Base-by-base conservation (phyloP, 1,140 invertebrate species). In the Centruroides vittatus region DNA sequence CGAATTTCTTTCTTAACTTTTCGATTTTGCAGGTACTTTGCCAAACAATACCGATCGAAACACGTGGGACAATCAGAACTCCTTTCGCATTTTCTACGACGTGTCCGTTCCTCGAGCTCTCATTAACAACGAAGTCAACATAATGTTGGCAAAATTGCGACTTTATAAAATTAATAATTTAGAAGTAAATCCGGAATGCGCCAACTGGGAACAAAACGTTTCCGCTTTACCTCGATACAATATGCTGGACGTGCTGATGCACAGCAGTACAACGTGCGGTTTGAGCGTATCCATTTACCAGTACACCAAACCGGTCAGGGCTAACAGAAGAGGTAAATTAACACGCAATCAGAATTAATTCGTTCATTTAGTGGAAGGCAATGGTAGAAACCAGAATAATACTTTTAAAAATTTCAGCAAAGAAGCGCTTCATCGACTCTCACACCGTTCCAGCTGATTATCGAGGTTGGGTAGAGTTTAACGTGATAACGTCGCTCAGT, bases 391-490 rank as follows among this genome's bases (percentile, higher is more conserved):
- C 23, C 2, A 23, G 23, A 23, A 41, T 6, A 41, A 41, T 41
- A 41, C 8, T 8, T 41, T 8, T 5, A 5, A 6, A 41, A 10
- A 12, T 67, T 62, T 12, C 57, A 68, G 67, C 59, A 50, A 65
- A 61, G 55, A 65, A 65, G 47, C 62, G 65, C 4, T 13, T 66
- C 6, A 51, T 66, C 3, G 66, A 65, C 55, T 64, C 67, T 0
- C 53, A 53, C 48, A 61, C 57, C 5, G 55, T 67, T 23, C 13
- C 58, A 0, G 34, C 59, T 6, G 53, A 64, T 35, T 56, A 65
- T 35, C 57, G 64, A 55, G 67, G 67, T 9, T 67, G 66, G 67
- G 34, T 67, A 2, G 60, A 61, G 46, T 60, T 68, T 13, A 63
- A 67, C 47, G 55, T 68, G 4, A 46, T 53, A 7, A 41, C 50